Conservation (phyloP, 2,888 invertebrate genomes). For the Ariolimax columbianus region DNA sequence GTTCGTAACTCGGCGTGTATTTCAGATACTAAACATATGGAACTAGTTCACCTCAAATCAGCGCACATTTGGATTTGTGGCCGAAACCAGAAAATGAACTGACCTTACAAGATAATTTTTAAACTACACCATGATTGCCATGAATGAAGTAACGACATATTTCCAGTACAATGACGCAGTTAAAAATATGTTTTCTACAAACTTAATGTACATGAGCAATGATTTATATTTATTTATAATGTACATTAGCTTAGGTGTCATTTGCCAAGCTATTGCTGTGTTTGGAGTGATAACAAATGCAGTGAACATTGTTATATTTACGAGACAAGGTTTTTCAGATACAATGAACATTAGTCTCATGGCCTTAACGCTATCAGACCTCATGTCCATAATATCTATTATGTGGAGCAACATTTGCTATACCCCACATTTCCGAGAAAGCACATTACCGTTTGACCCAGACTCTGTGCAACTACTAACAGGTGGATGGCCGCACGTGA, state of each 20-base stretch:
- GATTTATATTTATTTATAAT: constrained; percentile 13
- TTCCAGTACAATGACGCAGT: not conserved
- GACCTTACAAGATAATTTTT: no score
- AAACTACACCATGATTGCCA: not conserved
- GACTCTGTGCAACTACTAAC: constrained; percentile 9
- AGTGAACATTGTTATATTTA: constrained; percentile 6
- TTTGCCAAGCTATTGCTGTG: constrained; percentile 7
- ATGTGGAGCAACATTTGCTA: constrained; percentile 32
- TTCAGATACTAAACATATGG: no score
- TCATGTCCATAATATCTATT: constrained; percentile 3
- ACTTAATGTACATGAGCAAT: not conserved
- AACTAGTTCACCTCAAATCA: no score
- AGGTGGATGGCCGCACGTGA: constrained; percentile 35
- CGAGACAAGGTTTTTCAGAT: constrained; percentile 10
- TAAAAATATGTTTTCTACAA: not conserved
- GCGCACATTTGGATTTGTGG: no score
- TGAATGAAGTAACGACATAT: not conserved
- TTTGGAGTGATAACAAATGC: constrained; percentile 17
- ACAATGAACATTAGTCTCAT: constrained; percentile 30
- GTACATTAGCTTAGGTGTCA: constrained; percentile 12
- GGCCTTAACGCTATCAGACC: constrained; percentile 20
- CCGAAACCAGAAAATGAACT: no score
- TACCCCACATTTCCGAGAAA: not conserved
- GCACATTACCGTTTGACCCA: not conserved
- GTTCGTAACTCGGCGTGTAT: no score